Percentiles rank a stretch among this genome's conserved stretches.
Conservation (phyloP, 2,888 invertebrate genomes). For the Melipona beecheii region DNA sequence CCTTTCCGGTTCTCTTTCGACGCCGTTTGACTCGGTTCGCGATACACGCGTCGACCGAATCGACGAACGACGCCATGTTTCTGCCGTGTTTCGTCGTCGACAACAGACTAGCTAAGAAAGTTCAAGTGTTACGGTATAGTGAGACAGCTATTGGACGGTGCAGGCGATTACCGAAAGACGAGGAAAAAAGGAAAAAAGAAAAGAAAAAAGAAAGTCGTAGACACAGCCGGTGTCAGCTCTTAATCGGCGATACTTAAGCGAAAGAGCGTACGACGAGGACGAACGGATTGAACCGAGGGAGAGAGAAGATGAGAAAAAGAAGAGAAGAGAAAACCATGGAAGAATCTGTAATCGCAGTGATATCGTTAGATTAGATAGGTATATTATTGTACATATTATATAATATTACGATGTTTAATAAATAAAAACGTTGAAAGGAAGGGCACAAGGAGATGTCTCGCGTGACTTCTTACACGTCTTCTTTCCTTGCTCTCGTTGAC, state of each 20-base stretch:
- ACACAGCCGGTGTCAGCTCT: constrained; percentile 47
- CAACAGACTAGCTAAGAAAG: constrained; percentile 10
- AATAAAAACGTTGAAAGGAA: constrained; percentile 75
- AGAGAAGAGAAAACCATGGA: constrained; percentile 17
- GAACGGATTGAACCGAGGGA: constrained; percentile 31
- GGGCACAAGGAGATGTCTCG: constrained; percentile 29
- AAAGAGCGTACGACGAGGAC: constrained; percentile 22
- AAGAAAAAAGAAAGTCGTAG: background rate
- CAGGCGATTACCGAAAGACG: background rate
- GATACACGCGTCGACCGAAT: constrained; percentile 1
- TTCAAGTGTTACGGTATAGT: constrained; percentile 1
- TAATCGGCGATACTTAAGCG: constrained; percentile 57
- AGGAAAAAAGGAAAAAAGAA: background rate
- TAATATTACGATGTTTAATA: constrained; percentile 80
- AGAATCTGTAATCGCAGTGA: constrained; percentile 76
- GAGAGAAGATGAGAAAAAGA: constrained; percentile 2
- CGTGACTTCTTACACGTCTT: constrained; percentile 7
- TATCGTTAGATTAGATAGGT: constrained; percentile 80
- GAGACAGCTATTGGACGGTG: constrained; percentile 20
- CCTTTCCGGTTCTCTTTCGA: constrained; percentile 27
- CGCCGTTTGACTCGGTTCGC: constrained; percentile 9
- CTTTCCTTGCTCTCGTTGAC: background rate
- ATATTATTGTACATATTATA: constrained; percentile 80
- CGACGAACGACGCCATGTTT: background rate
- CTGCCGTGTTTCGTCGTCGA: constrained; percentile 14